phyloP scores from a whole-genome alignment of 2,888 invertebrate genomes.

The Scrobipalpa costella region DNA sequence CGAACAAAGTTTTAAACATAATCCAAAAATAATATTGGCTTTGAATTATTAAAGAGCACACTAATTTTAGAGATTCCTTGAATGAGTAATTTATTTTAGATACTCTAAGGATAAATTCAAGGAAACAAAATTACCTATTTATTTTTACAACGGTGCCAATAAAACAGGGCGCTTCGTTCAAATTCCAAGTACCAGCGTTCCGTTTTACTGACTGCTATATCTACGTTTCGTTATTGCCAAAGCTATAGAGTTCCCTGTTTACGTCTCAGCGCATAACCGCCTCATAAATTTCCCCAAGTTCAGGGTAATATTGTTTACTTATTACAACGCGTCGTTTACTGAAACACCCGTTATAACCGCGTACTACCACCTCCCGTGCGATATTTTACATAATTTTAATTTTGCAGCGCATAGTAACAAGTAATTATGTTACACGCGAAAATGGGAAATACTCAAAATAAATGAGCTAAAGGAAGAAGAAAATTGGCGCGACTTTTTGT shows the following conservation, averaged over 20 bases:
- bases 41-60: background rate
- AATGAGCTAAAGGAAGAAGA: background rate
- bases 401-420: constrained; percentile 38
- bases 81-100: background rate
- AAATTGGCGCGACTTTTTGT: no score
- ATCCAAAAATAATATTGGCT: no score
- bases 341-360: constrained; percentile 53
- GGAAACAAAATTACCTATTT: background rate
- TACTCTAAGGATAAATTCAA: background rate
- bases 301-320: constrained; percentile 65
- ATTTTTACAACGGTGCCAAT: constrained; percentile 32
- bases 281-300: constrained; percentile 72
- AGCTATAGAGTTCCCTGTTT: constrained; percentile 52
- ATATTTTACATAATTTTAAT: constrained; percentile 65
- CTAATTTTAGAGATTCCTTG: background rate
- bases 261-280: constrained; percentile 66
- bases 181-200: constrained; percentile 38
- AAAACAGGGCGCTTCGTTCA: constrained; percentile 38
- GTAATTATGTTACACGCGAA: constrained; percentile 29
- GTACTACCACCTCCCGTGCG: constrained; percentile 40
- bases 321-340: constrained; percentile 59
- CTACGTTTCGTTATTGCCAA: constrained; percentile 46
- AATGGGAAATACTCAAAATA: background rate
- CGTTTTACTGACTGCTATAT: constrained; percentile 38
- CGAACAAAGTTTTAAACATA: no score